Evolutionary conservation across 2,888 invertebrate genomes (phyloP).

Genomic region (Sphaerophoria rueppellii): DNA sequence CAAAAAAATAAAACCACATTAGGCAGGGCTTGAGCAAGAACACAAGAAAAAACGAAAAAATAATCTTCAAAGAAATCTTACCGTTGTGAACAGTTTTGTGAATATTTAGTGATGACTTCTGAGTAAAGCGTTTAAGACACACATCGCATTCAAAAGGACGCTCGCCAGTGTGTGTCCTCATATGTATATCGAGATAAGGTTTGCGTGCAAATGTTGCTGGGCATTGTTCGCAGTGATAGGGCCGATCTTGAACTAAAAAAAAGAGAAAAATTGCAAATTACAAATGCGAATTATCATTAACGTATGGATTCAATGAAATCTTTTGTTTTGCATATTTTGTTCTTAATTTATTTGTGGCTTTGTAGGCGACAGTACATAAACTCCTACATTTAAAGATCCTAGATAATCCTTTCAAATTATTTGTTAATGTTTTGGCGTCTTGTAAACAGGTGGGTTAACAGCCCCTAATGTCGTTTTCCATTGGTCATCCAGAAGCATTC

Average conservation of each 20-base stretch:
- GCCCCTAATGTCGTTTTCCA: too few relatives aligned
- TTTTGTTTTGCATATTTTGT: too few relatives aligned
- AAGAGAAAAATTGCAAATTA: conserved; percentile 19
- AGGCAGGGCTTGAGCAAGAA: not conserved
- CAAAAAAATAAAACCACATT: conserved; percentile 8
- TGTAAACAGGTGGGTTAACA: too few relatives aligned
- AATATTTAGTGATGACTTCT: conserved; percentile 91
- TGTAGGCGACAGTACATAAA: too few relatives aligned
- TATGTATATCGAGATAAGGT: conserved; percentile 86
- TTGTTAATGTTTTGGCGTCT: too few relatives aligned
- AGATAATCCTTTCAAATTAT: too few relatives aligned
- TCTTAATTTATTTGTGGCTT: too few relatives aligned
- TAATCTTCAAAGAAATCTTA: conserved; percentile 55
- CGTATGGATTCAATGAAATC: too few relatives aligned
- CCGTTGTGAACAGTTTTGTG: conserved; percentile 80
- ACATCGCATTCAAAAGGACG: conserved; percentile 88
- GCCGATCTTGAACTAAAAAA: conserved; percentile 77
- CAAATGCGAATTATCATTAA: not conserved
- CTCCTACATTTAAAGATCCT: too few relatives aligned
- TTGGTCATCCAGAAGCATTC: too few relatives aligned
- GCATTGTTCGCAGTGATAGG: conserved; percentile 84
- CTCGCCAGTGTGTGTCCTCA: conserved; percentile 84
- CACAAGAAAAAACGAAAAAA: not conserved
- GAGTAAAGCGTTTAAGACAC: conserved; percentile 91
- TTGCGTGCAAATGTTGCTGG: conserved; percentile 85